Conservation (phyloP, 2,113 vertebrate species). For the Chiloscyllium plagiosum region DNA sequence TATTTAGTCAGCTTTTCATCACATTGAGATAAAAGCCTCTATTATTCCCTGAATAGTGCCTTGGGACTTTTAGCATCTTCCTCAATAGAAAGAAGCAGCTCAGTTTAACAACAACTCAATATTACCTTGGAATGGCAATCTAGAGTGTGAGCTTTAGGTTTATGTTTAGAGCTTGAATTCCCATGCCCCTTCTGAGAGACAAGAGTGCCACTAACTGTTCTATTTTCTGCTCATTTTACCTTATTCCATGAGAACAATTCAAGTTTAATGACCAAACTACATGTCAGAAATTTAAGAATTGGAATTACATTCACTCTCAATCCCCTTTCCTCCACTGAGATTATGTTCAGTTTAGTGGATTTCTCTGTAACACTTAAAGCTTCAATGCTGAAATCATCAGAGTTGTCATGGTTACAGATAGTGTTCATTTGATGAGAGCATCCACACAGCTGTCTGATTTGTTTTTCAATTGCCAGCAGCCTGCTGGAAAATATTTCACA, state of each 20-base stretch:
- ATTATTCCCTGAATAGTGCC: background rate
- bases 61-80: background rate
- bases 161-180: background rate
- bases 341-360: background rate
- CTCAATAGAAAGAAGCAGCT: background rate
- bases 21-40: background rate
- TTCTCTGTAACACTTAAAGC: background rate
- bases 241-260: background rate
- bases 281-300: background rate
- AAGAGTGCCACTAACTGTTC: background rate
- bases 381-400: background rate
- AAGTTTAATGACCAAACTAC: background rate
- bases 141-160: background rate
- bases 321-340: background rate
- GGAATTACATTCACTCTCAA: background rate
- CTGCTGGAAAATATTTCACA: background rate
- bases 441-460: conserved; percentile 12
- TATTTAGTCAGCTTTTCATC: background rate
- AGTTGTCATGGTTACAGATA: conserved; percentile 20
- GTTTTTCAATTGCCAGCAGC: background rate
- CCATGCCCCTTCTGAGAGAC: background rate
- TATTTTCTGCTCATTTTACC: background rate
- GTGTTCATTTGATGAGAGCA: background rate
- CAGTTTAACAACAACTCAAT: background rate
- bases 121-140: background rate